Evolutionary conservation across 1,140 invertebrate genomes (phyloP).

Genomic region (Halesus radiatus): DNA sequence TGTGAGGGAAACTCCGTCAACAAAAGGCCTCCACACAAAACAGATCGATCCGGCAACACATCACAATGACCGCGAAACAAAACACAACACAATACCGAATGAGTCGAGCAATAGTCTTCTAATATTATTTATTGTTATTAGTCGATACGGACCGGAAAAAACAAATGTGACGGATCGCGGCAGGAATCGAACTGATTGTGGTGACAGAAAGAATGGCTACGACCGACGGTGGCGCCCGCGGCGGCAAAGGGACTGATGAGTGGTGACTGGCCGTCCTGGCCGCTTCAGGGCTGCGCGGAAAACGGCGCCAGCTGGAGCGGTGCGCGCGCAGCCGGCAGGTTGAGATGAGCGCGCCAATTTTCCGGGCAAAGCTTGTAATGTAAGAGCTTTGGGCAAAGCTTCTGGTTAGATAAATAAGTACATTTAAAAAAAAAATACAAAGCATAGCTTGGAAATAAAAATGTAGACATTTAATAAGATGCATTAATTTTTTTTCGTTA

Average conservation of each 20-base stretch:
- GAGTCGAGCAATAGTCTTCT: no score
- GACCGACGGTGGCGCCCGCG: conserved; percentile 9
- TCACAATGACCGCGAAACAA: no score
- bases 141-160: conserved; percentile 22
- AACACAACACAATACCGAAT: no score
- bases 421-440: no score
- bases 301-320: neutral
- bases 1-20: no score
- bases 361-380: neutral
- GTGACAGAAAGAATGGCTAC: neutral
- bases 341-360: neutral
- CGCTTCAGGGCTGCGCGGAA: conserved; percentile 1
- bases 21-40: neutral
- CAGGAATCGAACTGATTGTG: neutral
- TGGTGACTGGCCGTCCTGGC: no score
- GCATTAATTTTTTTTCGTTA: no score
- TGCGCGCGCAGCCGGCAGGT: conserved; percentile 12
- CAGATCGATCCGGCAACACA: neutral
- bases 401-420: no score
- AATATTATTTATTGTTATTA: no score
- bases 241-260: conserved; percentile 28
- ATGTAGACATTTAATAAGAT: no score
- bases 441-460: no score
- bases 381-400: no score
- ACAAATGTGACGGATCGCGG: neutral